phyloP scores from a whole-genome alignment of 2,797 vertebrate genomes.

The Micropoecilia bifurca region DNA sequence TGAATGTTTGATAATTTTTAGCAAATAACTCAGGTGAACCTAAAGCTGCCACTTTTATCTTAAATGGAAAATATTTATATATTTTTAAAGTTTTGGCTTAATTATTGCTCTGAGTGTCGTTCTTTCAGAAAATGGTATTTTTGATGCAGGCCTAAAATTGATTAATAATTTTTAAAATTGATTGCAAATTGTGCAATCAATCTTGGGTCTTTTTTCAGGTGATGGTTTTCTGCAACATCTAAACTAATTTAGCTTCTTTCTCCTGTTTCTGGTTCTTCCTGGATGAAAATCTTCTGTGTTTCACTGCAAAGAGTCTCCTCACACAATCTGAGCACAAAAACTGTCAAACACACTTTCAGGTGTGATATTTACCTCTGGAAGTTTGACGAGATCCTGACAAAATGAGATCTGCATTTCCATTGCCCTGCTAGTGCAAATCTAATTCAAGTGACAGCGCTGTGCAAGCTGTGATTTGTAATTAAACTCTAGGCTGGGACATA shows the following conservation, averaged over 20 bases:
- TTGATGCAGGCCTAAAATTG: no score
- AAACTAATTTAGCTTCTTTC: neutral
- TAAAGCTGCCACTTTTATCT: no score
- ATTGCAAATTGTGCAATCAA: no score
- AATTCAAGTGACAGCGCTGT: slow-evolving; percentile 65
- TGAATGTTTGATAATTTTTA: no score
- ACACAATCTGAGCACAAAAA: slow-evolving; percentile 17
- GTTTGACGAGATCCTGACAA: slow-evolving; percentile 78
- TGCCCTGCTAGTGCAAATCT: slow-evolving; percentile 74
- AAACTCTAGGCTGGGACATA: slow-evolving; percentile 64
- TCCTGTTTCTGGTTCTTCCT: neutral
- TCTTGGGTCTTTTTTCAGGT: no score
- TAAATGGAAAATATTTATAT: no score
- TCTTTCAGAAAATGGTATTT: no score
- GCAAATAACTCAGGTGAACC: no score
- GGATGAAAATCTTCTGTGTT: slow-evolving; percentile 8
- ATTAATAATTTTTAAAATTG: no score
- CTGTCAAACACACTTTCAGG: slow-evolving; percentile 46
- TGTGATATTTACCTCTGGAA: slow-evolving; percentile 77
- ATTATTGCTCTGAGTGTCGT: no score
- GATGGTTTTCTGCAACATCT: no score
- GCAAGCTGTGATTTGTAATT: slow-evolving; percentile 68
- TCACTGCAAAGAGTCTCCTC: slow-evolving; percentile 5
- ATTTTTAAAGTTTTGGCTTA: no score
- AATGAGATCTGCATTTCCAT: slow-evolving; percentile 81